Base-by-base conservation (phyloP, 2,888 invertebrate species). In the Trichogramma dendrolimi region DNA sequence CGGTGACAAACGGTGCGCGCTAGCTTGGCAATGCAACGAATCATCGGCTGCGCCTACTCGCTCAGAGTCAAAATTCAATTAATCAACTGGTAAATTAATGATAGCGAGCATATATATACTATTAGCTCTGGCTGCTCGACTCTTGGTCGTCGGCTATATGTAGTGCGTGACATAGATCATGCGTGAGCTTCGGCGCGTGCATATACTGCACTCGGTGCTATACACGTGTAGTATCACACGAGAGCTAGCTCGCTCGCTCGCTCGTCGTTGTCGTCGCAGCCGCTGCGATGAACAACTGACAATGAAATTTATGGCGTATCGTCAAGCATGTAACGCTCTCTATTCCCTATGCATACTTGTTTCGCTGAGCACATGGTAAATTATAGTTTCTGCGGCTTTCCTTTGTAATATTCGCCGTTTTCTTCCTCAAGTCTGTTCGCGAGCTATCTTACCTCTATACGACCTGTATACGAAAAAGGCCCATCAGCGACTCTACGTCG, bases 341-440 rank as follows among this genome's bases (percentile, higher is more conserved):
- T 61, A 61, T 59, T 56, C 57, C 55, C 60, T 50, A n/a, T 43
- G 61, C 27, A 27, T 27, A 27, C 61, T 61, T 55, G 57, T 56
- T 44, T 42, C 49, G 60, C 47, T 60, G 55, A 61, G 61, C 61
- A 55, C 48, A 7, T 11, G 57, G 49, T 66, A 62, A 60, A 50
- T 61, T 63, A 59, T 62, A 60, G 52, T 60, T 60, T 62, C 54
- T 62, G 62, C 58, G 66, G 61, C 61, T 58, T 42, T 27, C 27
- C 27, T 27, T 27, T 27, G 27, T 27, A 27, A 27, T 27, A 27
- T 27, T 55, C 27, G 52, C 44, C 52, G 48, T 46, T 60, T 61
- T 61, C 48, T 44, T 54, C 40, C 27, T 14, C 49, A 47, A 51
- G n/a, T 27, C 39, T 47, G 46, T 46, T 41, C 47, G 11, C n/a